Percentiles rank a stretch among this genome's conserved stretches.
Conservation (phyloP, 2,113 vertebrate species). For the Elanus axillaris region DNA sequence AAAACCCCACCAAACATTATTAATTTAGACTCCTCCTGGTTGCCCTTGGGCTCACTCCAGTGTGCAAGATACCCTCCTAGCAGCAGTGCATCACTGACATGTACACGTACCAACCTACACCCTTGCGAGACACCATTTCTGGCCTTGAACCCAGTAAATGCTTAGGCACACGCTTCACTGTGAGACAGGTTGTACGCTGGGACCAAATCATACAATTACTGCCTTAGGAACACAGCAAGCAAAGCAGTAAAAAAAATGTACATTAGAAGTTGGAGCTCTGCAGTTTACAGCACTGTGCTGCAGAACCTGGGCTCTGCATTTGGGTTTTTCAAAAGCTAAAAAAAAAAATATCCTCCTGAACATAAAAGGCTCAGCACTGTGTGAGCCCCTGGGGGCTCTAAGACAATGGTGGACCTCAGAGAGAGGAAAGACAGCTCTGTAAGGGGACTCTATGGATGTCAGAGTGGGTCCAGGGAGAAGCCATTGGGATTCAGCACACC, state of each 20-base stretch:
- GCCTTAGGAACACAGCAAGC: not conserved
- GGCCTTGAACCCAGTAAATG: not conserved
- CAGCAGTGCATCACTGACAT: not conserved
- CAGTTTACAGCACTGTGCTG: rapidly evolving
- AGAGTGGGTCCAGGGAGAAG: not conserved
- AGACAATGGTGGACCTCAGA: not conserved
- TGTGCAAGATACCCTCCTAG: not conserved
- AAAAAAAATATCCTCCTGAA: not conserved
- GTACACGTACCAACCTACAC: rapidly evolving
- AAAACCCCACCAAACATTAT: not conserved
- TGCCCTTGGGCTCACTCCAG: not conserved
- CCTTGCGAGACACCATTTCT: not conserved
- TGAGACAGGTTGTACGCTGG: not conserved
- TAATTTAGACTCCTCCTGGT: not conserved
- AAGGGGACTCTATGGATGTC: not conserved
- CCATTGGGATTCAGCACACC: not conserved
- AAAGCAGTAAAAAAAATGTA: not conserved
- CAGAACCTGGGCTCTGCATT: not conserved
- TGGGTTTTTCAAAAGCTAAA: not conserved
- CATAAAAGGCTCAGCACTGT: not conserved
- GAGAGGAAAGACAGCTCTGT: not conserved
- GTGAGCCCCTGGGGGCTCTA: not conserved
- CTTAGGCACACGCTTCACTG: not conserved
- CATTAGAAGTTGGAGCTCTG: not conserved
- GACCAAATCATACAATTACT: not conserved